A percentile compares a stretch with the other conserved stretches of the same genome.
These are phyloP conservation scores for Drosophila setosimentum DNA, from an alignment of 2,888 invertebrate genomes.

Conservation along the genomic window DNA sequence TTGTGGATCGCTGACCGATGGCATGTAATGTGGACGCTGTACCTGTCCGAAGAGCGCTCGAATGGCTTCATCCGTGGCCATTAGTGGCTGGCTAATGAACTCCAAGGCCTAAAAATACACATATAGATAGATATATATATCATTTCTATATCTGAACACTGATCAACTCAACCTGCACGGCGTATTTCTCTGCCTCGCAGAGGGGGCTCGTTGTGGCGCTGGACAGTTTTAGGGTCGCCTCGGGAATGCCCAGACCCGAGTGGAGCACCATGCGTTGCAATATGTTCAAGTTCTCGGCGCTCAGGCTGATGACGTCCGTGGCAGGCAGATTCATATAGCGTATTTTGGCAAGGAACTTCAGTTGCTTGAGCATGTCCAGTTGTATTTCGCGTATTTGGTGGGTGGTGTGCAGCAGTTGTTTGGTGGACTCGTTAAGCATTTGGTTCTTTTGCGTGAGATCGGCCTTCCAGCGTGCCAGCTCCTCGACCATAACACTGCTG, in stretches of 20 bases:
- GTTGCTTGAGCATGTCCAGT: constrained; percentile 83
- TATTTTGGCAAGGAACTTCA: constrained; percentile 84
- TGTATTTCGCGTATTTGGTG: constrained; percentile 85
- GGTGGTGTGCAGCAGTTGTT: constrained; percentile 80
- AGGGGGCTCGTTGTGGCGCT: constrained; percentile 79
- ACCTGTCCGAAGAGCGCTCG: constrained; percentile 84
- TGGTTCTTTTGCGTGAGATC: constrained; percentile 88
- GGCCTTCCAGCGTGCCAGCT: constrained; percentile 94
- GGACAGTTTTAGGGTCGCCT: constrained; percentile 77
- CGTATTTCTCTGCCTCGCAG: constrained; percentile 83
- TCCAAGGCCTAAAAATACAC: constrained; percentile 70
- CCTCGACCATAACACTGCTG: constrained; percentile 97
- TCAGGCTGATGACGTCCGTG: constrained; percentile 83
- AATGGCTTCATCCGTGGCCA: constrained; percentile 85
- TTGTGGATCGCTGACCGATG: constrained; percentile 14
- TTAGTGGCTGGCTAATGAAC: constrained; percentile 82
- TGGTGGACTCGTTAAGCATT: constrained; percentile 83
- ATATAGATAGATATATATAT: background rate
- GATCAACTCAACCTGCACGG: constrained; percentile 73
- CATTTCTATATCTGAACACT: fast-evolving
- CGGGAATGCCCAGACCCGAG: constrained; percentile 85
- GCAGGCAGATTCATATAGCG: constrained; percentile 83
- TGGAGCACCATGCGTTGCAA: constrained; percentile 84
- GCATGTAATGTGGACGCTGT: constrained; percentile 69
- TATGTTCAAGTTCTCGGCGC: constrained; percentile 84